Evolutionary conservation across 2,113 vertebrate genomes (phyloP), one percentile per base, ranked within the genome.

Genomic region (Pteronura brasiliensis): DNA sequence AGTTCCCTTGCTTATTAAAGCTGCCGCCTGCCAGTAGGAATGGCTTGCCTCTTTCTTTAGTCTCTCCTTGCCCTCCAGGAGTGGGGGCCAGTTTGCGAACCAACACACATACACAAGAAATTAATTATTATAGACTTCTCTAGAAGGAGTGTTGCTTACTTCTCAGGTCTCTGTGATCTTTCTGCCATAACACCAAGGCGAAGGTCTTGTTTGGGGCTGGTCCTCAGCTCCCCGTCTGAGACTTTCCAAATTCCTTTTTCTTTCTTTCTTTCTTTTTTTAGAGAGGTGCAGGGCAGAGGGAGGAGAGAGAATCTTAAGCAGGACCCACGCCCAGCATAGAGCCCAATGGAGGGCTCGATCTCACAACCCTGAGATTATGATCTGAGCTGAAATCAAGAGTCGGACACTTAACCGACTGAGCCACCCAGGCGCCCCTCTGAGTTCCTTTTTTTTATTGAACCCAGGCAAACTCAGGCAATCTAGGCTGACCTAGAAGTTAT

Each of bases 101-200:
- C 61, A 71, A 36, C 39, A 47, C 0, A 6, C 36, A 4, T 1
- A 10, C 4, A 0, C 1, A 4, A 31, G 74, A 67, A 59, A 23
- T 69, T 4, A 76, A n/a, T 27, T 6, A 2, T 4, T 25, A 6
- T 2, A n/a, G 87, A 23, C 20, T 69, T 52, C 65, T n/a, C 3
- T 0, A 8, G 34, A 0, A 1, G 57, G 80, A 44, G 29, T 2
- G 0, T 8, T 23, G 5, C 5, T 61, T 13, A 21, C 49, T 63
- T 34, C 42, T 52, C 20, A 14, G 76, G 7, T 94, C 31, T 57
- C 59, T 69, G 34, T 9, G 6, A 67, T n/a, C 63, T 77, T 47
- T 39, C 80, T 15, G 4, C 49, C 49, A 13, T 42, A 59, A 72
- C 7, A 27, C n/a, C 74, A 61, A 76, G 21, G 5, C 57, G 59